A percentile compares a stretch with the other conserved stretches of the same genome.
Conservation (phyloP, 2,888 invertebrate species). For the Chymomyza amoena region DNA sequence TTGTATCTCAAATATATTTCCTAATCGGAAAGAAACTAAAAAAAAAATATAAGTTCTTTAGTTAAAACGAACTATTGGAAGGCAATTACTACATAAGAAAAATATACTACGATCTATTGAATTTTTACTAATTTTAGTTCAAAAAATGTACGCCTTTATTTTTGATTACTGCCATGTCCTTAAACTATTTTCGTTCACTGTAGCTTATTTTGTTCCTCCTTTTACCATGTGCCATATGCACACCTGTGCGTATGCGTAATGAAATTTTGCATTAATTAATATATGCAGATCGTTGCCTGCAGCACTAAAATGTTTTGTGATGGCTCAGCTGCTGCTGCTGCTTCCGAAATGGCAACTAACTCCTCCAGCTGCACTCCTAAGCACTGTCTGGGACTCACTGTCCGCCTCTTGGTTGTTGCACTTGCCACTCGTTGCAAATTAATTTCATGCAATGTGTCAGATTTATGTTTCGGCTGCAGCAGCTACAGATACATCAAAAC, state of each 20-base stretch:
- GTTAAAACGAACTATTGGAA: too few relatives aligned
- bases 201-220: too few relatives aligned
- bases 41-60: too few relatives aligned
- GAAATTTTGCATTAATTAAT: constrained; percentile 69
- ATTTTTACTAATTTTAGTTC: too few relatives aligned
- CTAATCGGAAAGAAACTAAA: too few relatives aligned
- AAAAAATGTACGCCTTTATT: too few relatives aligned
- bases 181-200: too few relatives aligned
- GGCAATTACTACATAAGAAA: too few relatives aligned
- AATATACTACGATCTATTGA: too few relatives aligned
- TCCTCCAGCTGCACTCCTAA: neutral
- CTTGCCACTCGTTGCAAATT: constrained; percentile 55
- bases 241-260: constrained; percentile 68
- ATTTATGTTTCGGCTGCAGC: constrained; percentile 33
- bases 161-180: too few relatives aligned
- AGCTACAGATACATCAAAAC: constrained; percentile 10
- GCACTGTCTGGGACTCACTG: neutral
- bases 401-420: neutral
- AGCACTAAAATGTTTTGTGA: constrained; percentile 60
- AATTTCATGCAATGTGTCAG: constrained; percentile 61
- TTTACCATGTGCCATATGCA: constrained; percentile 8
- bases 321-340: constrained; percentile 53
- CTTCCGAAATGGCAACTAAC: neutral
- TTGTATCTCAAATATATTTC: too few relatives aligned
- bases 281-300: constrained; percentile 37